phyloP scores from a whole-genome alignment of 2,797 vertebrate genomes.

The Lagodon rhomboides region DNA sequence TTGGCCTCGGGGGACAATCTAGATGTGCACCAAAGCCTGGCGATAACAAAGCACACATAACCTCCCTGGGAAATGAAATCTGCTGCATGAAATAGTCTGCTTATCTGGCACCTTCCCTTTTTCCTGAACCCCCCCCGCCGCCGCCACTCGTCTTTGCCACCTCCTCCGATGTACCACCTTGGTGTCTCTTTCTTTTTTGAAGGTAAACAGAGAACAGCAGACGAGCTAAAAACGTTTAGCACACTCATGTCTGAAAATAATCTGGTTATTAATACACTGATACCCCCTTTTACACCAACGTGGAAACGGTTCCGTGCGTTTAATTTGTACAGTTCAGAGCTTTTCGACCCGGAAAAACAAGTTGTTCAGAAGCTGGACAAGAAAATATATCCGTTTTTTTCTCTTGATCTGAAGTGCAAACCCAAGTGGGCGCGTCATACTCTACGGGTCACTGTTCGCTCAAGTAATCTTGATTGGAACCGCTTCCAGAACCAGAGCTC shows the following conservation, averaged over 20 bases:
- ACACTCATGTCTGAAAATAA: conserved; percentile 13
- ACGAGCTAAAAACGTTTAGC: conserved; percentile 19
- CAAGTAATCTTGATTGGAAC: too few species aligned
- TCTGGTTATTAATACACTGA: conserved; percentile 6
- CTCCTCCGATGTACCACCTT: conserved; percentile 38
- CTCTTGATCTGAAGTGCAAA: too few species aligned
- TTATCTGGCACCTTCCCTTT: conserved; percentile 74
- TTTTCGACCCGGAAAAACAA: too few species aligned
- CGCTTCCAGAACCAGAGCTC: too few species aligned
- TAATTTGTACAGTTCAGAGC: too few species aligned
- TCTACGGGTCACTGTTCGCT: too few species aligned
- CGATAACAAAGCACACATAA: conserved; percentile 81
- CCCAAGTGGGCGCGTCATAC: too few species aligned
- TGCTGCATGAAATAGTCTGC: conserved; percentile 81
- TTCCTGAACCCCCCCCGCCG: conserved; percentile 15
- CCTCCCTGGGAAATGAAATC: conserved; percentile 84
- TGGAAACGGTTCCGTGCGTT: too few species aligned
- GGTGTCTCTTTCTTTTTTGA: conserved; percentile 30
- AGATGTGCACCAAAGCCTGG: conserved; percentile 84
- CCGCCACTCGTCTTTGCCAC: conserved; percentile 4
- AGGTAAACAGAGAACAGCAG: conserved; percentile 34
- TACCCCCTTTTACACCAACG: too few species aligned
- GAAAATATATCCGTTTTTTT: too few species aligned
- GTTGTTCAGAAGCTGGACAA: too few species aligned
- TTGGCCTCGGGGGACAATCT: conserved; percentile 83